Percentiles rank a stretch among this genome's conserved stretches.
Conservation (phyloP, 2,797 vertebrate species). For the Melanotaenia parkinsoni region DNA sequence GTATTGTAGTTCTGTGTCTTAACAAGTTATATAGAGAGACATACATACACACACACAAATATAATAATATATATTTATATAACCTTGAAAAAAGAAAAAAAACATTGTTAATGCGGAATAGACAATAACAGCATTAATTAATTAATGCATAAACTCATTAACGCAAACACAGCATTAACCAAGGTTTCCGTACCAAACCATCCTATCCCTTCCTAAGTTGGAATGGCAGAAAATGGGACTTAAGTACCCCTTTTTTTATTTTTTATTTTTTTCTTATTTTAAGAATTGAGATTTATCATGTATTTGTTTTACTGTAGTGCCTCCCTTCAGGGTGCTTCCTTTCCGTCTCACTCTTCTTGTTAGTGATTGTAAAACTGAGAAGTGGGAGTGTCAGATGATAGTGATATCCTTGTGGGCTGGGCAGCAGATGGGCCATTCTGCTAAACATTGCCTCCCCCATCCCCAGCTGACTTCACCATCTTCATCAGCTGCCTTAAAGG, state of each 20-base stretch:
- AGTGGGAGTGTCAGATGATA: constrained; percentile 48
- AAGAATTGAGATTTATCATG: neutral
- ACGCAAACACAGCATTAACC: no score
- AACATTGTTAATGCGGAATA: no score
- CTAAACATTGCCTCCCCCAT: constrained; percentile 21
- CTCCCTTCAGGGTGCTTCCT: neutral
- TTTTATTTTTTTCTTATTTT: no score
- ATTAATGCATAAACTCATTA: no score
- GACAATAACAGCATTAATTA: no score
- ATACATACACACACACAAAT: no score
- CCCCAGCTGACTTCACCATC: constrained; percentile 46
- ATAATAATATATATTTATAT: no score
- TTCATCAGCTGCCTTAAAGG: constrained; percentile 68
- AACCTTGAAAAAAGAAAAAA: no score
- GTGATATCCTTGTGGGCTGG: constrained; percentile 56
- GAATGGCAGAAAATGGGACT: no score
- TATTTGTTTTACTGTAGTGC: neutral
- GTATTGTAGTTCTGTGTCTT: neutral
- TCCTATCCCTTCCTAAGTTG: no score
- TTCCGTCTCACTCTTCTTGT: constrained; percentile 20
- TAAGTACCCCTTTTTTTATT: neutral
- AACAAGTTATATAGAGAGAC: neutral
- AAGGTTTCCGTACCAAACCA: no score
- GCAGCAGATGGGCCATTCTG: constrained; percentile 67
- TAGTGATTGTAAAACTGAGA: constrained; percentile 62